Base-by-base conservation (phyloP, 2,113 vertebrate species). In the Neodon shergylaensis region DNA sequence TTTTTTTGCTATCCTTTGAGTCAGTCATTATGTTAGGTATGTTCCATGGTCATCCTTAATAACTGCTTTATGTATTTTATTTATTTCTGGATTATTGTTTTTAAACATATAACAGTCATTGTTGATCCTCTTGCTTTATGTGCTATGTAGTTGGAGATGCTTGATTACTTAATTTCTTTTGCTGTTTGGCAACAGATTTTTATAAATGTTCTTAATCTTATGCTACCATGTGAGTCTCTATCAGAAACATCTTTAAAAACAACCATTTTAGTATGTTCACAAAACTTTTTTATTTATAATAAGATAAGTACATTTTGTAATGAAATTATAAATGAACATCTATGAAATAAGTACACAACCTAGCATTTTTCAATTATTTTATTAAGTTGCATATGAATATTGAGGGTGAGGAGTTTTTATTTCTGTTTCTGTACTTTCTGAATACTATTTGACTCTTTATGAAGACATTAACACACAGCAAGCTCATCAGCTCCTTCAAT, bases 161-260 rank as follows among this genome's bases (percentile, higher is more conserved):
- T 63, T 81, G 21, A 81, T 49, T 81, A 31, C 54, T 49, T 81
- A 31, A 47, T 70, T 94, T 88, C 9, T 65, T 3, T 88, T 70
- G 8, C 49, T 93, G 0, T 47, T 93, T 86, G 73, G 21, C 22
- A 94, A 42, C 36, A 95, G 33, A 7, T 93, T 82, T 93, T 49
- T 76, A 79, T 65, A 77, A 92, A 86, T 58, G 5, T 4, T 84
- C 14, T 49, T 68, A 24, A 19, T 83, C 26, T 78, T 54, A 22
- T 47, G 21, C 24, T 85, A 68, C 82, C 4, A 76, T 74, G 24
- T 86, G 36, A 72, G 47, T 74, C 19, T 84, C 10, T 12, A 44
- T 88, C 42, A 58, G 33, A 82, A 39, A 1, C 66, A 58, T 73
- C 78, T 65, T 65, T 8, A 14, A 49, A 78, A 49, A 9, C 16